Evolutionary conservation across 1,140 invertebrate genomes (phyloP).

Genomic region (Hylyphantes graminicola): DNA sequence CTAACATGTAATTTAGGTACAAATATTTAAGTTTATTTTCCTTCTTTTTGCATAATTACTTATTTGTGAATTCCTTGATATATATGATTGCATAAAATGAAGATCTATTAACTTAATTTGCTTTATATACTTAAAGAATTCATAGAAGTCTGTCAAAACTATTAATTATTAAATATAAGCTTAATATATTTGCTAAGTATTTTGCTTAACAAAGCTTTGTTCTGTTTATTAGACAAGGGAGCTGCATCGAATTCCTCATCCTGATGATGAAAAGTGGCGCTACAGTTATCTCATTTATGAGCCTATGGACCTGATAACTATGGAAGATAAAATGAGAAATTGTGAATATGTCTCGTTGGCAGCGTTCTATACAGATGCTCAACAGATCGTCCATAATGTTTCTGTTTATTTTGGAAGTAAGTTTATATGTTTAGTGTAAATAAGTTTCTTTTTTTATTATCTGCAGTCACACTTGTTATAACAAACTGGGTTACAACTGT

Average conservation of each 20-base stretch:
- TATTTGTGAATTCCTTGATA: too few species aligned
- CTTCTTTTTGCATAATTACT: too few species aligned
- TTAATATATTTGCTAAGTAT: too few species aligned
- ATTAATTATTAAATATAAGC: too few species aligned
- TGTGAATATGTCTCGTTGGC: conserved; percentile 71
- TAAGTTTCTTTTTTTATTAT: not conserved
- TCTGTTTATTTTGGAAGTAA: conserved; percentile 74
- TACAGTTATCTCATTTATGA: conserved; percentile 70
- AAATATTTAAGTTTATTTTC: too few species aligned
- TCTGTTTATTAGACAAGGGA: conserved; percentile 66
- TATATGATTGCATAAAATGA: too few species aligned
- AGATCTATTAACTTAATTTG: too few species aligned
- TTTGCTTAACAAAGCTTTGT: too few species aligned
- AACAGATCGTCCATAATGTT: conserved; percentile 76
- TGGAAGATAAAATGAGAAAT: conserved; percentile 71
- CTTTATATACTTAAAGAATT: too few species aligned
- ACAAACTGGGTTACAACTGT: too few species aligned
- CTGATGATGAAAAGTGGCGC: conserved; percentile 71
- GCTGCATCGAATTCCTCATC: conserved; percentile 67
- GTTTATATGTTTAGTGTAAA: not conserved
- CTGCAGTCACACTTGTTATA: not conserved
- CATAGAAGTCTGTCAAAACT: too few species aligned
- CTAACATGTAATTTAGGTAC: too few species aligned
- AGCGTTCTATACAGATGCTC: conserved; percentile 76
- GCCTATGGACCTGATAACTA: conserved; percentile 71